A percentile compares a stretch with the other conserved stretches of the same genome.
Evolutionary conservation across 2,797 vertebrate species (phyloP).

Genomic region (Meda fulgida): DNA sequence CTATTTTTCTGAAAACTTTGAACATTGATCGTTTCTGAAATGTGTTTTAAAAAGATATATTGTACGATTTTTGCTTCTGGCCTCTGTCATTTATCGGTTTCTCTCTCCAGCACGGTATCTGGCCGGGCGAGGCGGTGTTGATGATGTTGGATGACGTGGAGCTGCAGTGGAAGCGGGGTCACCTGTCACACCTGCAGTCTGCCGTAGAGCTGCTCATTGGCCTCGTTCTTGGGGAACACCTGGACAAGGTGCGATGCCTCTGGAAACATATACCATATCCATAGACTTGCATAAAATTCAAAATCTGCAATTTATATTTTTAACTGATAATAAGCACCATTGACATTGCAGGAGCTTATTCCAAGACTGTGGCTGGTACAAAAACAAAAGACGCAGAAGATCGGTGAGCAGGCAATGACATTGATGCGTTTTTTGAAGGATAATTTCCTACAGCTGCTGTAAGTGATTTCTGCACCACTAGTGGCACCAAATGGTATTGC

Average conservation of each 20-base stretch:
- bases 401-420: constrained; percentile 67
- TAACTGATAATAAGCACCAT: background rate
- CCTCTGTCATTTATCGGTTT: background rate
- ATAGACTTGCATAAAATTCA: background rate
- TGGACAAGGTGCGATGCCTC: constrained; percentile 69
- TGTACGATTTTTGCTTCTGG: background rate
- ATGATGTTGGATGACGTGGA: constrained; percentile 83
- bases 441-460: background rate
- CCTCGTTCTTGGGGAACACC: constrained; percentile 69
- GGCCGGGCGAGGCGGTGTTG: constrained; percentile 78
- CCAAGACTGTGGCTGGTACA: constrained; percentile 78
- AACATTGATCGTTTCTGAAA: background rate
- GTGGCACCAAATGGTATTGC: background rate
- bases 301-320: background rate
- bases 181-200: constrained; percentile 73
- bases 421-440: background rate
- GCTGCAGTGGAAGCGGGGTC: constrained; percentile 81
- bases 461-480: background rate
- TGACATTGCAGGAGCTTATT: constrained; percentile 72
- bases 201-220: constrained; percentile 79
- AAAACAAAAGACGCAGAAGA: constrained; percentile 76
- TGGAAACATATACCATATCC: constrained; percentile 21
- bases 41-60: background rate
- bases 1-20: background rate
- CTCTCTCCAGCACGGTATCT: constrained; percentile 71